Evolutionary conservation across 92 coral and sea anemone species (phyloP), one percentile per base, ranked within the genome.

Genomic region (Siderastrea siderea): DNA sequence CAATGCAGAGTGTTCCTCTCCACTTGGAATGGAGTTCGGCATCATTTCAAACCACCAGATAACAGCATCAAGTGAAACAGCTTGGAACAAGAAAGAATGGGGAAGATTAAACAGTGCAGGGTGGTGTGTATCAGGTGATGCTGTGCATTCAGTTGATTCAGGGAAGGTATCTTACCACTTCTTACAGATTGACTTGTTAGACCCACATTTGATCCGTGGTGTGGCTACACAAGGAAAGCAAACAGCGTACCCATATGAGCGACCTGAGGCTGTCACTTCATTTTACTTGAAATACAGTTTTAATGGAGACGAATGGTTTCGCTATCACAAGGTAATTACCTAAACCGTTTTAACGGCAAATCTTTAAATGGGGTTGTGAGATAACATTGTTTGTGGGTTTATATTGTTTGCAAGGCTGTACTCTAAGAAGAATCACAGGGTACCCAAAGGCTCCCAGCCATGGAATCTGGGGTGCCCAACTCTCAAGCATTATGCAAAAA

Each of bases 11-110:
- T 77, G 77, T 58, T 59, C 50, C 47, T 14, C 78, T 47, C 53
- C 69, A 11, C 86, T 82, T 19, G 86, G 86, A 3, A 82, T 82
- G 78, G 68, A 70, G 78, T 57, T 50, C 12, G 86, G 86, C 54
- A 44, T 70, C 53, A 69, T 82, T 54, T 1, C 6, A 52, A 57
- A 55, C 63, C 17, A 47, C 5, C 86, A 82, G 52, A 82, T 82
- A 3, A 8, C 43, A 1, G 86, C 78, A 46, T 82, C 86, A 46
- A 70, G 86, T 46, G 78, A 82, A 47, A 55, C 58, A 1, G 19
- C 6, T 1, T 10, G 1, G 3, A 16, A 82, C 61, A 19, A n/a
- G 0, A 71, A 55, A 69, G 51, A 69, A 6, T 55, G 53, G 54
- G 75, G 86, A 12, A 57, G 86, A 48, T n/a, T 82, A 58, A 82